phyloP scores from a whole-genome alignment of 1,140 invertebrate genomes.

The Leptonema lineaticorne region DNA sequence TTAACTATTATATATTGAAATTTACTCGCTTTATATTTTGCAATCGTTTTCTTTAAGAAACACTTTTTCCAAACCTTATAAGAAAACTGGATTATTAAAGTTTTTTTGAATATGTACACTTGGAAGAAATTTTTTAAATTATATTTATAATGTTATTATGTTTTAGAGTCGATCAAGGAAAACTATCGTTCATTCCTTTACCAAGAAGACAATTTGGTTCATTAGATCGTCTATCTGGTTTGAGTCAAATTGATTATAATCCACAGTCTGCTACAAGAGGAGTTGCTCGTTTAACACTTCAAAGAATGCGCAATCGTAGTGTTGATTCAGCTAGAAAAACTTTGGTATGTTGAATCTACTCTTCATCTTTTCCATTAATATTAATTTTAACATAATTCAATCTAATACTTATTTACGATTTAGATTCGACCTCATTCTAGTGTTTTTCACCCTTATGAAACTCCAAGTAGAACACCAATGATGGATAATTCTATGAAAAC shows the following conservation, averaged over 20 bases:
- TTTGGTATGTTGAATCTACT: background rate
- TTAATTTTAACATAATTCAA: no score
- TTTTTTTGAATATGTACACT: no score
- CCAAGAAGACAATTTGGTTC: background rate
- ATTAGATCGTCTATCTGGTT: conserved; percentile 35
- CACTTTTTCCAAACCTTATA: no score
- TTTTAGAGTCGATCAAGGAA: conserved; percentile 19
- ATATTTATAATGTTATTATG: background rate
- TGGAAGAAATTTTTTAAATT: no score
- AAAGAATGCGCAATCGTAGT: conserved; percentile 26
- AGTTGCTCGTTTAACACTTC: background rate
- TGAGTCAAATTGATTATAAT: conserved; percentile 20
- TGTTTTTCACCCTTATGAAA: background rate
- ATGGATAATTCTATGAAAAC: background rate
- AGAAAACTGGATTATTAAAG: no score
- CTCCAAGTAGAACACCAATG: background rate
- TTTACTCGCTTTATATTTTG: no score
- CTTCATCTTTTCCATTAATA: no score
- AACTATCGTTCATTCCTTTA: conserved; percentile 30
- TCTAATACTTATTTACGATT: background rate
- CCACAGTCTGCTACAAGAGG: background rate
- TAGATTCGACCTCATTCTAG: background rate
- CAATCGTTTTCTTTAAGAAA: no score
- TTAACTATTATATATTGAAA: no score
- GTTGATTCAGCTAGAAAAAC: conserved; percentile 29